Conservation (phyloP, 2,888 invertebrate species). For the Eupithecia centaureata region DNA sequence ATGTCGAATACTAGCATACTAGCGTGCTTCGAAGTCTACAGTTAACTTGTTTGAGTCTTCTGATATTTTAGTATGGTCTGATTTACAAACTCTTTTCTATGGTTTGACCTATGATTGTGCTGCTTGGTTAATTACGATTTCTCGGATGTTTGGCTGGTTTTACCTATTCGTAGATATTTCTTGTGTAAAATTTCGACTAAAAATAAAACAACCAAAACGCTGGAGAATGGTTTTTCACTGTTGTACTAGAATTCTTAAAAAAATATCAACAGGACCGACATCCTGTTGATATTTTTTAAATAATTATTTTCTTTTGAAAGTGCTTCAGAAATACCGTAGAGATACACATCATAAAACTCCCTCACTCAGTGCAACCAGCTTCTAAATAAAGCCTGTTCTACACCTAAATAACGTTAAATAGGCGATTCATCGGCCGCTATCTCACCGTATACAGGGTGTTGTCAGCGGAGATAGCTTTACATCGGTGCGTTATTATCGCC, state of each 20-base stretch:
- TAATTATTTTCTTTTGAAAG: background rate
- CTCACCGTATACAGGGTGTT: conserved; percentile 52
- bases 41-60: too few relatives aligned
- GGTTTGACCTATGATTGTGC: too few relatives aligned
- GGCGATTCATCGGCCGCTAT: conserved; percentile 52
- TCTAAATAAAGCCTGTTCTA: conserved; percentile 47
- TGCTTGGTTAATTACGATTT: too few relatives aligned
- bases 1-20: background rate
- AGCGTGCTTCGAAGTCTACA: background rate
- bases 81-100: too few relatives aligned
- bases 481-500: conserved; percentile 31
- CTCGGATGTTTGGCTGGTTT: too few relatives aligned
- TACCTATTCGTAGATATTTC: background rate
- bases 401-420: conserved; percentile 58
- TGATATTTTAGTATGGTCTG: too few relatives aligned
- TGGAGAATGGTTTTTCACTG: background rate
- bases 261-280: too few relatives aligned
- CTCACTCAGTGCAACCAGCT: conserved; percentile 10
- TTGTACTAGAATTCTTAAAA: background rate
- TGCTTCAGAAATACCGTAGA: background rate
- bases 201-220: background rate
- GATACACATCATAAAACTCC: background rate
- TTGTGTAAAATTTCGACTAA: background rate
- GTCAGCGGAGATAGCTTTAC: conserved; percentile 45
- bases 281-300: background rate